Base-by-base conservation (phyloP, 2,113 vertebrate genomes). In the Herpetotheres cachinnans region DNA sequence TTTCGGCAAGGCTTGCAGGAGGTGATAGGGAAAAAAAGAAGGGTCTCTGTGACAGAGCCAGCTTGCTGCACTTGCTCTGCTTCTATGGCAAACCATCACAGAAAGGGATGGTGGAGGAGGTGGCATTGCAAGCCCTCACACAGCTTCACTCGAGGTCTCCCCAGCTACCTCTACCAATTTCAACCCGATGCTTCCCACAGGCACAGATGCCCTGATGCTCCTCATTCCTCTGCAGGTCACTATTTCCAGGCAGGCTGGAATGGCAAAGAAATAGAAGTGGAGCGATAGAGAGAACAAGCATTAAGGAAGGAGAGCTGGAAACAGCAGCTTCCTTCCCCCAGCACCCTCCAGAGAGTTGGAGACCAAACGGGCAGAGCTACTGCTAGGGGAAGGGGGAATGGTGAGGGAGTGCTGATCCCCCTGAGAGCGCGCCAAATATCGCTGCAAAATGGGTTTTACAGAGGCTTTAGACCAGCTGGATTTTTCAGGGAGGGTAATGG, bases 1-100 rank as follows among this genome's bases (percentile, higher is more conserved):
- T 82, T 92, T 82, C 61, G 16, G 62, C 40, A 85, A 80, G 72
- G 84, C 69, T 81, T 89, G 83, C 17, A 71, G 65, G 32, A 79
- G 61, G 30, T 14, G n/a, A 44, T 36, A 49, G 0, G 29, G 36
- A 22, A 71, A n/a, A 81, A 77, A 62, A 55, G 38, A 59, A 84
- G 13, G 29, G n/a, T 70, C 9, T 63, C 42, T 81, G 30, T 58
- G 61, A 26, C 26, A 67, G 8, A 88, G 22, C n/a, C 72, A 54
- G 32, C 15, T 58, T 81, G 66, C 62, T 4, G 3, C 7, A 11
- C n/a, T 90, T 24, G 38, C 58, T 72, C 21, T 25, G 34, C 17
- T 91, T 20, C 71, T 67, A 16, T 0, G 0, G 21, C 44, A 67
- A 49, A 72, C 21, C 8, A 0, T 38, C 72, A 54, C 42, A 67